Conservation (phyloP, 2,888 invertebrate genomes). For the Diaphora mendica region DNA sequence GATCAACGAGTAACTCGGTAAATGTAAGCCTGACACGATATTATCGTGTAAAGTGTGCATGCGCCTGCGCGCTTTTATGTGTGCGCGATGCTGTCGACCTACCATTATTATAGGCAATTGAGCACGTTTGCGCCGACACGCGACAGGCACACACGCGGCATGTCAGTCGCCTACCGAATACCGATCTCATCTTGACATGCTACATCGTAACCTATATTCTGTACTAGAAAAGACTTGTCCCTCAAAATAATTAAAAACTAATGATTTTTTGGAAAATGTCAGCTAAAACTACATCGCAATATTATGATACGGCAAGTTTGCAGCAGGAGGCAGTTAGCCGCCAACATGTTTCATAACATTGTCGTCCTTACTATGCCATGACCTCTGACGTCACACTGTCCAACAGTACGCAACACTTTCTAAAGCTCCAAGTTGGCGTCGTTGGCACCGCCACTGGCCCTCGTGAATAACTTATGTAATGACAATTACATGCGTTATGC, state of each 20-base stretch:
- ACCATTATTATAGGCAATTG: slow-evolving; percentile 50
- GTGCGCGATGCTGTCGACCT: slow-evolving; percentile 12
- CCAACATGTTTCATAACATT: neutral
- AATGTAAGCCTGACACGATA: slow-evolving; percentile 1
- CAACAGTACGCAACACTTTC: neutral
- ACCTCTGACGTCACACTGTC: neutral
- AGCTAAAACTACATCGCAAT: neutral
- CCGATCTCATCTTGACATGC: neutral
- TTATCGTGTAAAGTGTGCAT: neutral
- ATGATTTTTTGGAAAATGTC: no score
- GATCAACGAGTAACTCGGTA: slow-evolving; percentile 2
- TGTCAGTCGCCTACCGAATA: neutral
- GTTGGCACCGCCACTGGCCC: neutral
- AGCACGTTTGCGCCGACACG: slow-evolving; percentile 12
- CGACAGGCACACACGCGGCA: neutral
- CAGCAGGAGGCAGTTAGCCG: neutral
- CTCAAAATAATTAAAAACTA: no score
- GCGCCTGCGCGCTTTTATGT: neutral
- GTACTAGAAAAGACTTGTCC: neutral
- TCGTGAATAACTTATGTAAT: neutral
- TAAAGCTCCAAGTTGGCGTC: neutral
- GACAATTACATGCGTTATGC: neutral
- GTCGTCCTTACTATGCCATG: neutral
- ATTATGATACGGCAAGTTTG: neutral
- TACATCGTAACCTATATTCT: neutral